Evolutionary conservation across 2,113 vertebrate species (phyloP), one percentile per base, ranked within the genome.

Genomic region (Hippolais icterina): DNA sequence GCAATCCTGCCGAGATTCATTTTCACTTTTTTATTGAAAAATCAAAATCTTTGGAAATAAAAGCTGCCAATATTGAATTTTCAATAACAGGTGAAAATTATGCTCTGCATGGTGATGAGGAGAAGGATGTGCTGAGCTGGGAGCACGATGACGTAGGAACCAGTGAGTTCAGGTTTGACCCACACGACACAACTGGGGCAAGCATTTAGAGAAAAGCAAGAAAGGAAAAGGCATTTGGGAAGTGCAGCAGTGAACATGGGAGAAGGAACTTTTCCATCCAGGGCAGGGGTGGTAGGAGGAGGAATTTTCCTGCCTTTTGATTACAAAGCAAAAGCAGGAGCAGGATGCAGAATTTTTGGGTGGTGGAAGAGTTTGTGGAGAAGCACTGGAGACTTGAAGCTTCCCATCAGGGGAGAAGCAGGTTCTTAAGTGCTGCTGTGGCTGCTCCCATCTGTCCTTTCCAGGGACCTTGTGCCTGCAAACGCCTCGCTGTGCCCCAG

Each of bases 1-100:
- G 83, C 84, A 95, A 86, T 96, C 97, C 97, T 4, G 7, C 93
- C 33, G 94, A 95, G 97, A 97, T 97, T 98, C 3, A 98, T 98
- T 98, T 98, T 98, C 98, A 97, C 98, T 63, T 98, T 98, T 97
- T 96, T 98, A 98, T 94, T 97, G 97, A 96, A 97, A 98, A 98
- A 97, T 97, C 85, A 42, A 97, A 97, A 98, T 97, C 98, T 90
- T 91, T 93, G 71, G 96, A 97, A 98, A 97, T 97, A 98, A 96
- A 96, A 81, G 61, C 81, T 96, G 90, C 82, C 94, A 95, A 97
- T 98, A 98, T 97, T 98, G 98, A 98, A 98, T 97, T 97, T 97
- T 95, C 97, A 97, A 93, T 97, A 96, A 88, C 96, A 98, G 97
- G 98, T 98, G 98, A 98, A 98, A 98, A 98, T 98, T 98, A 78